phyloP scores from a whole-genome alignment of 2,113 vertebrate species.

The Paracanthobrama guichenoti region DNA sequence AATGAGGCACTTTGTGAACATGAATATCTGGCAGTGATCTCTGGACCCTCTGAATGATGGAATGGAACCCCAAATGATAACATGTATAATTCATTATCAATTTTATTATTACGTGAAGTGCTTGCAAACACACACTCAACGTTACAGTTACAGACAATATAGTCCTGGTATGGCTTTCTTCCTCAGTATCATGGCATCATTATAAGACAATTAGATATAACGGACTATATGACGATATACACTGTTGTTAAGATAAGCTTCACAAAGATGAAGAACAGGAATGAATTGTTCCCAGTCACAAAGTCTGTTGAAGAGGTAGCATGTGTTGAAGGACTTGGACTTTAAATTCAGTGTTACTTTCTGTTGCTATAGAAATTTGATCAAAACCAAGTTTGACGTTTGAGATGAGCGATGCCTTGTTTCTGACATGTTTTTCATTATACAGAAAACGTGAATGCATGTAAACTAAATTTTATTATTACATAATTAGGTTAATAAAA shows the following conservation, averaged over 20 bases:
- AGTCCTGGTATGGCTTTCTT: neutral
- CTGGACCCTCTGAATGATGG: neutral
- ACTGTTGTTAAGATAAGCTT: neutral
- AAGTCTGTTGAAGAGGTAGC: neutral
- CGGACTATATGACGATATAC: neutral
- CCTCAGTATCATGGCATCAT: neutral
- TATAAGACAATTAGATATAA: neutral
- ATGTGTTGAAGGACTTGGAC: neutral
- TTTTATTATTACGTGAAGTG: neutral
- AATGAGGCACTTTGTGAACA: neutral
- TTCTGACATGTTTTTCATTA: neutral
- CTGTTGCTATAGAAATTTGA: neutral
- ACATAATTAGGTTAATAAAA: neutral
- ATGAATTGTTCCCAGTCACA: neutral
- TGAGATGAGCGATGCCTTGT: neutral
- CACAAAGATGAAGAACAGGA: neutral
- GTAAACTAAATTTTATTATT: neutral
- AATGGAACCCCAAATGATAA: neutral
- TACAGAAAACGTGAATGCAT: neutral
- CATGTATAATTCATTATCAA: neutral
- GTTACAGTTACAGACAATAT: neutral
- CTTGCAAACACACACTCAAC: neutral
- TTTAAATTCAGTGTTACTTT: neutral
- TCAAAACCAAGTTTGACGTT: neutral
- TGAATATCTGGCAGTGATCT: neutral